Evolutionary conservation across 2,113 vertebrate genomes (phyloP).

Genomic region (Rhinoderma darwinii): DNA sequence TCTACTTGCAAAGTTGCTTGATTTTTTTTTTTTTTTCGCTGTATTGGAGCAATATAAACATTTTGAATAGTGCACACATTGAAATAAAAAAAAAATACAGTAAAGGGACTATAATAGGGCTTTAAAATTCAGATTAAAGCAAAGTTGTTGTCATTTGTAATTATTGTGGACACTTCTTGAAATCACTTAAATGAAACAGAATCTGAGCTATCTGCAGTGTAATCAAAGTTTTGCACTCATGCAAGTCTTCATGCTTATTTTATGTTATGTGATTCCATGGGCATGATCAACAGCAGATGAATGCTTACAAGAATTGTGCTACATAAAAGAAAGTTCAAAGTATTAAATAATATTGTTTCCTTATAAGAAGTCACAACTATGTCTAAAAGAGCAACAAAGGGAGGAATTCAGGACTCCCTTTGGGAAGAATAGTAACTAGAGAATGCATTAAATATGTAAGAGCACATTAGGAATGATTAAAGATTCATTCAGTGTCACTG

Average conservation of each 20-base stretch:
- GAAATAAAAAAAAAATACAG: not conserved
- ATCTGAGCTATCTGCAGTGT: constrained; percentile 60
- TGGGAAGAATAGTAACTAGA: constrained; percentile 65
- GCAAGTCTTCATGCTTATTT: constrained; percentile 65
- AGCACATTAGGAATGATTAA: constrained; percentile 76
- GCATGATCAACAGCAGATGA: constrained; percentile 66
- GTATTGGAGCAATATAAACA: not conserved
- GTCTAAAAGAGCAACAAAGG: constrained; percentile 62
- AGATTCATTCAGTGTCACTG: constrained; percentile 74
- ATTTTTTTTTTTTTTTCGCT: not conserved
- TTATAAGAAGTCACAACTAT: constrained; percentile 66
- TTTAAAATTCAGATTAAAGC: not conserved
- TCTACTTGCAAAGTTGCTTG: too few relatives aligned
- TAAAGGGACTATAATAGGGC: not conserved
- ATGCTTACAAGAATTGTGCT: constrained; percentile 51
- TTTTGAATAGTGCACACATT: too few relatives aligned
- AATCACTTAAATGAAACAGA: constrained; percentile 64
- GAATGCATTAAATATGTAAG: constrained; percentile 70
- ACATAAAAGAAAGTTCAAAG: constrained; percentile 63
- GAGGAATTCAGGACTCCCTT: constrained; percentile 67
- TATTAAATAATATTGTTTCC: constrained; percentile 63
- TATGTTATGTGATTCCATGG: constrained; percentile 63
- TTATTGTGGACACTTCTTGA: not conserved
- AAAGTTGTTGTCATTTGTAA: not conserved
- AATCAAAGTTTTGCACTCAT: constrained; percentile 65